Percentiles rank a stretch among this genome's conserved stretches.
phyloP scores from a whole-genome alignment of 2,113 vertebrate species.

The Xiphophorus couchianus region DNA sequence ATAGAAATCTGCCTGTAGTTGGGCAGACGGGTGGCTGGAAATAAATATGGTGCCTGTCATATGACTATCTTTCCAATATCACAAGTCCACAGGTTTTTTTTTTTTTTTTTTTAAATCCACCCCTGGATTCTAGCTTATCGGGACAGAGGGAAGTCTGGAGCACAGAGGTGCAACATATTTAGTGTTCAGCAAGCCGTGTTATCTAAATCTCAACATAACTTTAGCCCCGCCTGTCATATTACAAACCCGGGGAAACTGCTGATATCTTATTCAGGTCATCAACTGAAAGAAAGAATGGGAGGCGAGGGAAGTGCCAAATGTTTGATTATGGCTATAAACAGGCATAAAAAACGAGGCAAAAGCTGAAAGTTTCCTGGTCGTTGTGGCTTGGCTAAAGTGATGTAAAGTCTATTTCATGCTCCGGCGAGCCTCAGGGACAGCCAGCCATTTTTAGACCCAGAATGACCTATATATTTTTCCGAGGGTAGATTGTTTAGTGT shows the following conservation, averaged over 20 bases:
- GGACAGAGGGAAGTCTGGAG: constrained; percentile 45
- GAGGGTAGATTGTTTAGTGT: constrained; percentile 53
- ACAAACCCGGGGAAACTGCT: constrained; percentile 58
- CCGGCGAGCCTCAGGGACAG: constrained; percentile 62
- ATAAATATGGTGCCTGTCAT: constrained; percentile 40
- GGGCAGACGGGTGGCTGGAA: constrained; percentile 24
- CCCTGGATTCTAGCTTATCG: constrained; percentile 64
- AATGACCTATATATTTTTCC: constrained; percentile 73
- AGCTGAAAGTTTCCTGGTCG: constrained; percentile 56
- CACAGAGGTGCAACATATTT: constrained; percentile 63
- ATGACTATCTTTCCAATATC: constrained; percentile 53
- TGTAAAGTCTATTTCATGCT: constrained; percentile 83
- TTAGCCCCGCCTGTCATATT: constrained; percentile 61
- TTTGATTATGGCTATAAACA: constrained; percentile 64
- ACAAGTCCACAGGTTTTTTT: constrained; percentile 28
- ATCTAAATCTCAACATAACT: constrained; percentile 73
- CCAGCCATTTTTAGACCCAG: constrained; percentile 70
- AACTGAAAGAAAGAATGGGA: constrained; percentile 28
- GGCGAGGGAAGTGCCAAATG: constrained; percentile 43
- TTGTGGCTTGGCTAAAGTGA: constrained; percentile 66
- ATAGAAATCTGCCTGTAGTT: constrained; percentile 10
- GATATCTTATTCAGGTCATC: constrained; percentile 79
- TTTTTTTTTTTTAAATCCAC: constrained; percentile 54
- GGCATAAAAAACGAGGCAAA: constrained; percentile 71
- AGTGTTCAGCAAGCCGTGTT: constrained; percentile 50